Evolutionary conservation across 2,888 invertebrate species (phyloP).

Genomic region (Automeris io): DNA sequence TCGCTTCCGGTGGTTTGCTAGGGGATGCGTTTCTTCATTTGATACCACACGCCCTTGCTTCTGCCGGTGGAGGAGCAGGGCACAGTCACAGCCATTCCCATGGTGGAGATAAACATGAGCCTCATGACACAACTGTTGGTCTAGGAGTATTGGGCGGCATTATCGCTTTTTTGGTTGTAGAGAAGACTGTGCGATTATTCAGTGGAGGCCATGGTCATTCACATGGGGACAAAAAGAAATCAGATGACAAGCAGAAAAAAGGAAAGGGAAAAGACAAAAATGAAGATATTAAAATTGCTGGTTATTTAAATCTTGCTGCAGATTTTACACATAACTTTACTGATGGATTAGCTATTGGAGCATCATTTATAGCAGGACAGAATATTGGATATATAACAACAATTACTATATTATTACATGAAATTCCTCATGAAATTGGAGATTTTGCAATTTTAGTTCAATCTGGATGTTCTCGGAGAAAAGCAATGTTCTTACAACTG

Average conservation of each 20-base stretch:
- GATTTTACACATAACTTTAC: slow-evolving; percentile 99
- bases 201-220: slow-evolving; percentile 90
- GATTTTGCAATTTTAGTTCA: slow-evolving; percentile 99
- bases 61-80: slow-evolving; percentile 54
- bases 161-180: slow-evolving; percentile 93
- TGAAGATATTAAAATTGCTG: slow-evolving; percentile 73
- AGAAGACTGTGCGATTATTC: slow-evolving; percentile 92
- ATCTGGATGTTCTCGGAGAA: slow-evolving; percentile 94
- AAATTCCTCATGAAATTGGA: slow-evolving; percentile 99
- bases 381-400: slow-evolving; percentile 94
- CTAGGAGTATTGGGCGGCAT: slow-evolving; percentile 96
- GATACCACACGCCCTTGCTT: slow-evolving; percentile 93
- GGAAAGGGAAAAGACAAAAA: slow-evolving; percentile 51
- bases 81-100: slow-evolving; percentile 77
- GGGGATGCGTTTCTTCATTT: slow-evolving; percentile 99
- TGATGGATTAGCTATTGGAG: slow-evolving; percentile 99
- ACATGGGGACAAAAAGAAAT: slow-evolving; percentile 75
- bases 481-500: slow-evolving; percentile 96
- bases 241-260: slow-evolving; percentile 55
- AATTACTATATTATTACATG: slow-evolving; percentile 96
- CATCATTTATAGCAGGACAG: slow-evolving; percentile 95
- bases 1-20: slow-evolving; percentile 95
- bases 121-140: slow-evolving; percentile 92
- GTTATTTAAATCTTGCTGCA: slow-evolving; percentile 97
- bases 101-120: slow-evolving; percentile 59